A percentile compares a stretch with the other conserved stretches of the same genome.
These are phyloP conservation scores for Autographa gamma DNA, from an alignment of 2,888 invertebrate species.

Conservation along the genomic window DNA sequence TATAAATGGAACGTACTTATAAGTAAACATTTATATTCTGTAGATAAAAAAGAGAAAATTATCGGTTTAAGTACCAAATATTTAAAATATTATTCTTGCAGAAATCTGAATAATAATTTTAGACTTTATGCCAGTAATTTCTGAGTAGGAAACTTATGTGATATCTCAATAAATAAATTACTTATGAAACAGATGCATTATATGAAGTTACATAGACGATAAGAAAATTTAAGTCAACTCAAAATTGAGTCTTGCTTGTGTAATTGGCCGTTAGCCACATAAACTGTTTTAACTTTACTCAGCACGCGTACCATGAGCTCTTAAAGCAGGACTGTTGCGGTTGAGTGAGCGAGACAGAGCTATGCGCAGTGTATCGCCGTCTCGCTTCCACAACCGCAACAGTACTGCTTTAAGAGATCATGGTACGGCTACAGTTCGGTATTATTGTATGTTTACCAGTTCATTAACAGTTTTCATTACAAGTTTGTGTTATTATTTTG, in stretches of 20 bases:
- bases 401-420: no score
- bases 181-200: no score
- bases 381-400: no score
- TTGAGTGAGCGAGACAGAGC: no score
- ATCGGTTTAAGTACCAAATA: no score
- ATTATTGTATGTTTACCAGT: constrained; percentile 33
- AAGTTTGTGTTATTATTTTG: constrained; percentile 19
- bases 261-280: constrained; percentile 14
- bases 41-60: background rate
- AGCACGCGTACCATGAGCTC: constrained; percentile 1
- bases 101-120: background rate
- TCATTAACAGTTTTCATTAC: constrained; percentile 38
- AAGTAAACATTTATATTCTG: background rate
- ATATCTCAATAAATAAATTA: no score
- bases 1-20: background rate
- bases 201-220: no score
- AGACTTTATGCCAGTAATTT: background rate
- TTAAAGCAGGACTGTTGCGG: no score
- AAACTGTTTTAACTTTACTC: constrained; percentile 32
- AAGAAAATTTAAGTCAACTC: no score
- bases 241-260: background rate
- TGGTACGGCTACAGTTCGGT: constrained; percentile 20
- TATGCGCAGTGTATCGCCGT: no score
- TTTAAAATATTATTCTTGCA: background rate
- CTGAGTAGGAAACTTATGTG: no score